Evolutionary conservation across 2,888 invertebrate species (phyloP), one percentile per base, ranked within the genome.

Genomic region (Sympetrum striolatum): DNA sequence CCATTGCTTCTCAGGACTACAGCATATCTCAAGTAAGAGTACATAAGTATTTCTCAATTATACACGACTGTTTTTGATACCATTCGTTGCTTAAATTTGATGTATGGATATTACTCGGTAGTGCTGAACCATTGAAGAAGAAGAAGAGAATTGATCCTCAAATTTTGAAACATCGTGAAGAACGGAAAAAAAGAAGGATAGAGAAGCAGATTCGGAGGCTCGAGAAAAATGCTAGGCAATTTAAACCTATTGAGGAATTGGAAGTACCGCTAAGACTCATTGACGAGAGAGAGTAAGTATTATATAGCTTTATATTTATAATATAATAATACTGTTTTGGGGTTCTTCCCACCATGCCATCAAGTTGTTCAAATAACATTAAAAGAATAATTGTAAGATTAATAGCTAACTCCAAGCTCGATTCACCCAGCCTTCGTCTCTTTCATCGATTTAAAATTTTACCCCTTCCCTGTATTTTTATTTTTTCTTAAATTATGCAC

Each of bases 201-300:
- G 98, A 98, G 93, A 98, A 98, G 93, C 96, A 96, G 93, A 98
- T 99, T 91, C 95, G 97, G 90, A 95, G 96, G 92, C 94, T 99
- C 91, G 96, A 98, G 93, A 98, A 96, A 93, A 96, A 96, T 94
- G 96, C 97, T 0, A 95, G 96, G 58, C 98, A 98, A 93, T 93
- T 98, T 90, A 99, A 99, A 94, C 98, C 99, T 0, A 95, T 99
- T 80, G 97, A 97, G 91, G 99, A 99, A 94, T 93, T 97, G 91
- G 97, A 98, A 94, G 95, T 97, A 14, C 96, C 98, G 0, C 92
- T 96, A 35, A 94, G 95, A 91, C 93, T 98, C 25, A 92, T 96
- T 35, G 96, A 97, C 92, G 95, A 96, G 93, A 94, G 95, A 92
- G 93, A 94, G 97, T 97, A 95, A 94, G 93, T 93, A 90, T 60